Percentiles rank a stretch among this genome's conserved stretches.
Evolutionary conservation across 2,888 invertebrate species (phyloP).

Genomic region (Pheosia gnoma): DNA sequence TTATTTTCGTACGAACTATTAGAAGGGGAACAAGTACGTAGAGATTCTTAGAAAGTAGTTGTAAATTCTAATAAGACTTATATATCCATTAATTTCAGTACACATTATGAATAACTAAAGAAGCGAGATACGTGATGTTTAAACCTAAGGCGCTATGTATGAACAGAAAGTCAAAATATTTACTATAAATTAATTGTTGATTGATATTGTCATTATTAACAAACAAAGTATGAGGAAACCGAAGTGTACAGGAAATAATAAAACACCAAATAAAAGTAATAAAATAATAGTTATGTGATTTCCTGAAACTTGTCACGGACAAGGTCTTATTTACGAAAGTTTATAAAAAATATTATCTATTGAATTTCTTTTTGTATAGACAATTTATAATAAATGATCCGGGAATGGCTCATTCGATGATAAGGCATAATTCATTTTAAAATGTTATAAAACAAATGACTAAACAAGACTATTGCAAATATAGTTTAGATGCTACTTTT

Average conservation of each 20-base stretch:
- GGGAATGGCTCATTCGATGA: too few species aligned
- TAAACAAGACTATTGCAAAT: background rate
- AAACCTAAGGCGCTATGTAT: too few species aligned
- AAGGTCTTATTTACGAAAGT: background rate
- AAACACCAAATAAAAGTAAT: background rate
- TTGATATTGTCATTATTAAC: too few species aligned
- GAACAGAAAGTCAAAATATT: too few species aligned
- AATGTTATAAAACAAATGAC: background rate
- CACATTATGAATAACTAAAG: background rate
- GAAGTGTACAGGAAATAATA: background rate
- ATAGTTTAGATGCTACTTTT: background rate
- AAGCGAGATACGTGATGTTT: background rate
- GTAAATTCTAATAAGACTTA: background rate
- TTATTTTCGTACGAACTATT: conserved; percentile 36
- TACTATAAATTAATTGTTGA: too few species aligned
- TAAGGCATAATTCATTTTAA: background rate
- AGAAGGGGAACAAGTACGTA: conserved; percentile 19
- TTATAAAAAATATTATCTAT: background rate
- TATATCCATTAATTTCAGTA: background rate
- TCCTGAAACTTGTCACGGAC: background rate
- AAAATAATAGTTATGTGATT: background rate
- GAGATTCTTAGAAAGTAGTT: conserved; percentile 1
- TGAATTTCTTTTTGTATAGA: too few species aligned
- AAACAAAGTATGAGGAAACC: background rate
- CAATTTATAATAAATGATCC: background rate